Base-by-base conservation (phyloP, 1,140 invertebrate species). In the Dufourea novaeangliae region DNA sequence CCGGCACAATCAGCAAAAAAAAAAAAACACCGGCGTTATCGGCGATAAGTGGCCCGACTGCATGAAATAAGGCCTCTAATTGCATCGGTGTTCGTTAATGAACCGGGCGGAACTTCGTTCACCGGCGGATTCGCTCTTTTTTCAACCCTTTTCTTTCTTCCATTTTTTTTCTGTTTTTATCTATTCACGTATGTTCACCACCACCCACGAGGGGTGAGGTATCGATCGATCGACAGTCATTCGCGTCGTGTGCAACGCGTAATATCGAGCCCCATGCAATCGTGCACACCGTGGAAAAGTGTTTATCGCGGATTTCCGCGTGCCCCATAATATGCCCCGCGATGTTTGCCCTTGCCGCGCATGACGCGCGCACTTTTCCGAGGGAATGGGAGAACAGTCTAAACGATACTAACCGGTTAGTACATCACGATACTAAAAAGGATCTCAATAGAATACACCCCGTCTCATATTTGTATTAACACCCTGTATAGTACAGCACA, bases 21-120 rank as follows among this genome's bases (percentile, higher is more conserved):
- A 50, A n/a, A 57, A 57, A 41, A 62, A 39, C 32, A 22, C 5
- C 32, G 8, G 32, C 46, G 17, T 25, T 41, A 67, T 69, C 39
- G 39, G 64, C n/a, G 20, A 20, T 29, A 67, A 67, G 54, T 63
- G 34, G 7, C 50, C 25, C n/a, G 32, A 27, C 22, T 29, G 34
- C 37, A n/a, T 39, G 50, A 44, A 57, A 57, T 37, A 57, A 56
- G 72, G 62, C 72, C n/a, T 37, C 54, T 76, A 76, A 76, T 76
- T 69, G 66, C 41, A 37, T 69, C 39, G 39, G n/a, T 54, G 34
- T 32, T 32, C 61, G 66, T 61, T 75, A 68, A 75, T 68, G 73
- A 68, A 75, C 64, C 73, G 6, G 17, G 20, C 54, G 46, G 32
- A 67, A 74, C 62, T 67, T 66, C 39, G 37, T 11, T 64, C 37